A percentile compares a stretch with the other conserved stretches of the same genome.
Conservation (phyloP, 2,888 invertebrate species). For the Holacanthella duospinosa region DNA sequence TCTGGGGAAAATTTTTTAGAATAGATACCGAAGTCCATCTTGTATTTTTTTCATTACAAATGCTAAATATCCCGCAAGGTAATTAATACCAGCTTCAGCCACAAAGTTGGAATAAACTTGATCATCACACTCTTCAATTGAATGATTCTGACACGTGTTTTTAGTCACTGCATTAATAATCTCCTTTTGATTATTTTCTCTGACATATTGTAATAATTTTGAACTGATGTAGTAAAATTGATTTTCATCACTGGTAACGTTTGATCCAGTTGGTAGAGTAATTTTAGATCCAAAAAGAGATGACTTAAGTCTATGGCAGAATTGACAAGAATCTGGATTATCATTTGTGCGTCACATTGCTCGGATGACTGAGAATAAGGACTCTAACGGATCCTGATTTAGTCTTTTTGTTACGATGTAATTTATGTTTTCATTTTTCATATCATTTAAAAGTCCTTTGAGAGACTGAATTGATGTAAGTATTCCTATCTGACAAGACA, state of each 20-base stretch:
- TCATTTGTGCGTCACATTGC: not conserved
- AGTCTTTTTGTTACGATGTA: not conserved
- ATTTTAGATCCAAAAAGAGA: not conserved
- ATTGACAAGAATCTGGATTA: not conserved
- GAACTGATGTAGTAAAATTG: not conserved
- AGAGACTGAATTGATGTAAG: not conserved
- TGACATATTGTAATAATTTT: not conserved
- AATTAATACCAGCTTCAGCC: too few relatives aligned
- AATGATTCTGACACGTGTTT: too few relatives aligned
- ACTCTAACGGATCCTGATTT: not conserved
- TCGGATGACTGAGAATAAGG: not conserved
- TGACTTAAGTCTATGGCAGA: not conserved
- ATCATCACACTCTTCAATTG: too few relatives aligned
- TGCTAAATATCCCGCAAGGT: not conserved
- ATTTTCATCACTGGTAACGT: not conserved
- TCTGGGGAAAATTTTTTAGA: too few relatives aligned
- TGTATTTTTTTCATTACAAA: not conserved
- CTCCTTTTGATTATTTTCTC: too few relatives aligned
- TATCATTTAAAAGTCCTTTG: not conserved
- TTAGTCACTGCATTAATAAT: too few relatives aligned
- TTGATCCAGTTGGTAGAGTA: not conserved
- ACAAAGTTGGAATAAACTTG: too few relatives aligned
- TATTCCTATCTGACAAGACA: not conserved
- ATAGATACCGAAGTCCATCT: too few relatives aligned
- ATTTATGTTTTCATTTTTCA: not conserved